A percentile compares a stretch with the other conserved stretches of the same genome.
phyloP scores from a whole-genome alignment of 1,140 invertebrate genomes.

The Ptiloglossa arizonensis region DNA sequence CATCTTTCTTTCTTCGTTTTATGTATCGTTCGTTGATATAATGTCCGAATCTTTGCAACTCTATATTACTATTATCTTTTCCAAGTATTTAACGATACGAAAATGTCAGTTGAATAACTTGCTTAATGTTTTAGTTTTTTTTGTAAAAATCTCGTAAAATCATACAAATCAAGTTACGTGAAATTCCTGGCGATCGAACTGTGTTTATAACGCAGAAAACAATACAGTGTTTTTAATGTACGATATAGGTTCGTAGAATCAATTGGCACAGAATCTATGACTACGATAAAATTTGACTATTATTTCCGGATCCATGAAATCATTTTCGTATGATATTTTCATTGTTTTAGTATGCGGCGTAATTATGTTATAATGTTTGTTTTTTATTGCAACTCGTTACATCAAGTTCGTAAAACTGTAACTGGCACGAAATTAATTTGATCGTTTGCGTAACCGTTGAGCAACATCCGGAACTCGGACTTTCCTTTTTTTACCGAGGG shows the following conservation, averaged over 20 bases:
- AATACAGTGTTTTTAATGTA: neutral
- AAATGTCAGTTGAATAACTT: too few species aligned
- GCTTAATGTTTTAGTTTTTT: neutral
- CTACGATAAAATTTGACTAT: neutral
- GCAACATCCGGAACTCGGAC: neutral
- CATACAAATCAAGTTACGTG: neutral
- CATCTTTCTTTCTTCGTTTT: too few species aligned
- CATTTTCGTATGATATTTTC: too few species aligned
- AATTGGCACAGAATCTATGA: conserved; percentile 21
- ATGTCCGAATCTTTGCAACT: too few species aligned
- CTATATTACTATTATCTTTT: too few species aligned
- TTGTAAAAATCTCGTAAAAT: conserved; percentile 5
- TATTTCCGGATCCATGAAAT: too few species aligned
- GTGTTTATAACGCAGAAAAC: neutral
- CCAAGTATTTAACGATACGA: too few species aligned
- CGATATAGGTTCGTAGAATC: conserved; percentile 6
- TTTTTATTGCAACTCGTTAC: too few species aligned
- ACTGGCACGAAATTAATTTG: neutral
- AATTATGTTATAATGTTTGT: neutral
- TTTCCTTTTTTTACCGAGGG: neutral
- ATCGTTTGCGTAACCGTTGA: neutral
- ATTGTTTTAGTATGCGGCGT: too few species aligned
- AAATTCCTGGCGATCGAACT: too few species aligned
- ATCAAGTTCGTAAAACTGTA: neutral
- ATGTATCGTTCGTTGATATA: too few species aligned